phyloP scores from a whole-genome alignment of 2,113 vertebrate species.

The Pygoscelis adeliae region DNA sequence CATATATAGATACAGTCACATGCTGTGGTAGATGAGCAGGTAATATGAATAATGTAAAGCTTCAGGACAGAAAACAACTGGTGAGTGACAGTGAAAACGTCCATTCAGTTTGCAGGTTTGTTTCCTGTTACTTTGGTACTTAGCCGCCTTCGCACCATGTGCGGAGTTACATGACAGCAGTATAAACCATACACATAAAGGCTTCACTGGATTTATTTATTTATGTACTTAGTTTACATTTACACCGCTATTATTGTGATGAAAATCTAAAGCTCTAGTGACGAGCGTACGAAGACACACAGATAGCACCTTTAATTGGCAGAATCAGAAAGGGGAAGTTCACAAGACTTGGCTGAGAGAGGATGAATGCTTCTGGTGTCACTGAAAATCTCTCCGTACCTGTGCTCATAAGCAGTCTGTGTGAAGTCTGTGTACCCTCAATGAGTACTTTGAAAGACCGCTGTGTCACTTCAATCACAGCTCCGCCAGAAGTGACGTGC shows the following conservation, averaged over 20 bases:
- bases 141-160: background rate
- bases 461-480: slow-evolving; percentile 37
- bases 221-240: background rate
- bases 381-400: background rate
- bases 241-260: background rate
- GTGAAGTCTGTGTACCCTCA: background rate
- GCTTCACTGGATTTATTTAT: background rate
- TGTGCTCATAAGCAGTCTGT: background rate
- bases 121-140: background rate
- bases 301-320: background rate
- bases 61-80: background rate
- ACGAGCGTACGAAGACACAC: background rate
- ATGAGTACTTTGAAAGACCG: background rate
- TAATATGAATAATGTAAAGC: background rate
- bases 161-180: background rate
- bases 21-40: background rate
- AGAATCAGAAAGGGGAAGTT: background rate
- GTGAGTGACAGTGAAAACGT: background rate
- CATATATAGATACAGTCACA: background rate
- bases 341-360: background rate
- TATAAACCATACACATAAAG: background rate
- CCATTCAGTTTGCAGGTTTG: background rate
- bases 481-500: background rate
- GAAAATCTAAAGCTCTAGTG: background rate
- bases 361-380: background rate